Evolutionary conservation across 2,113 vertebrate species (phyloP), one percentile per base, ranked within the genome.

Genomic region (Hylia prasina): DNA sequence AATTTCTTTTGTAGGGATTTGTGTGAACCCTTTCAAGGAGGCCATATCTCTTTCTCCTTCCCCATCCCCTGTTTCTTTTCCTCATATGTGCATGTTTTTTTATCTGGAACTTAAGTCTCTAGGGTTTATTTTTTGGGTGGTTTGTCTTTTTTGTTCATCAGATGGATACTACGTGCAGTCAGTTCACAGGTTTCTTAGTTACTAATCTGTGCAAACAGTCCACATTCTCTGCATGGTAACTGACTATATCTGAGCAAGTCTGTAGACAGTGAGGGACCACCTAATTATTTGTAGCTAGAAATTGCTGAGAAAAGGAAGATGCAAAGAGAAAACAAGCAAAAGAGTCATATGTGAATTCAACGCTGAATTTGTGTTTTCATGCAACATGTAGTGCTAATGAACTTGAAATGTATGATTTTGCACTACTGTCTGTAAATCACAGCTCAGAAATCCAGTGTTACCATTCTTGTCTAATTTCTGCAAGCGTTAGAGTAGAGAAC

Each of bases 361-460:
- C 87, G 78, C 54, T 87, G 76, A 57, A 45, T 94, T 90, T 89
- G 37, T 96, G 47, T 45, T 91, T 71, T 94, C 45, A 66, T 89
- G 63, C 58, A 91, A 83, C 94, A 77, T 61, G 72, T 69, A 76
- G 82, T 47, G 58, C 87, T 92, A 89, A 40, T 72, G 54, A 86
- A 70, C 50, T 81, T 69, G 60, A 42, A 81, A 65, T 58, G 8
- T 70, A 31, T 66, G 33, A 35, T 20, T 81, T 86, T 91, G 30
- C 60, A 58, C n/a, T 66, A 30, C 1, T 1, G 56, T 94, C 47
- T 82, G 68, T 85, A 71, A 64, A 85, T 88, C 23, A 53, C 15
- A 50, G 45, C 60, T 94, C 20, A 78, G 66, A 90, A 95, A 73
- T 73, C 28, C 24, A 8, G 13, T 65, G 64, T 87, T 94, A 35